Evolutionary conservation across 2,797 vertebrate genomes (phyloP).

Genomic region (Pipistrellus pygmaeus): DNA sequence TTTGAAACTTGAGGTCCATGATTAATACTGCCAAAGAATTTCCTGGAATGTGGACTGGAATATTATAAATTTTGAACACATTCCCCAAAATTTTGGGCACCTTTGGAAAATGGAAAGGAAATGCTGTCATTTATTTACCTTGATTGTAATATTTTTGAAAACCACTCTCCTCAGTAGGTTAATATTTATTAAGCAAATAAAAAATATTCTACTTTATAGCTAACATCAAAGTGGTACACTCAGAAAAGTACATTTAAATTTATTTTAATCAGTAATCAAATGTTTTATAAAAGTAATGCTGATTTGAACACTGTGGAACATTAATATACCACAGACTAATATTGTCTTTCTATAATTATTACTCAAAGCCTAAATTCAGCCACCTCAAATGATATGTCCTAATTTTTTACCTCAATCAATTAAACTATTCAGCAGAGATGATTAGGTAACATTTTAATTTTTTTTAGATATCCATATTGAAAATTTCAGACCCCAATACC

Average conservation of each 20-base stretch:
- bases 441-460: neutral
- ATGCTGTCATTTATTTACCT: conserved; percentile 39
- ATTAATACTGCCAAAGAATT: conserved; percentile 51
- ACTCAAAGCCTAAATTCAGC: neutral
- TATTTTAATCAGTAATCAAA: conserved; percentile 23
- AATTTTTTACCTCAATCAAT: neutral
- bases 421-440: neutral
- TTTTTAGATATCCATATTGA: neutral
- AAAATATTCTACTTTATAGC: neutral
- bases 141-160: neutral
- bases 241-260: neutral
- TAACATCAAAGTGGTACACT: neutral
- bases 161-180: conserved; percentile 18
- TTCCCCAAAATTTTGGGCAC: conserved; percentile 18
- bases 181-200: conserved; percentile 56
- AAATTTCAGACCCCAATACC: neutral
- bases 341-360: neutral
- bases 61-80: conserved; percentile 60
- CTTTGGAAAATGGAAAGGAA: conserved; percentile 49
- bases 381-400: neutral
- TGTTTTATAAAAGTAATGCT: conserved; percentile 6
- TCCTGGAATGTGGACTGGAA: conserved; percentile 45
- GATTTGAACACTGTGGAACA: neutral
- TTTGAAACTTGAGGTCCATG: neutral
- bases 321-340: neutral